A percentile compares a stretch with the other conserved stretches of the same genome.
Conservation (phyloP, 2,888 invertebrate genomes). For the Criorhina ranunculi region DNA sequence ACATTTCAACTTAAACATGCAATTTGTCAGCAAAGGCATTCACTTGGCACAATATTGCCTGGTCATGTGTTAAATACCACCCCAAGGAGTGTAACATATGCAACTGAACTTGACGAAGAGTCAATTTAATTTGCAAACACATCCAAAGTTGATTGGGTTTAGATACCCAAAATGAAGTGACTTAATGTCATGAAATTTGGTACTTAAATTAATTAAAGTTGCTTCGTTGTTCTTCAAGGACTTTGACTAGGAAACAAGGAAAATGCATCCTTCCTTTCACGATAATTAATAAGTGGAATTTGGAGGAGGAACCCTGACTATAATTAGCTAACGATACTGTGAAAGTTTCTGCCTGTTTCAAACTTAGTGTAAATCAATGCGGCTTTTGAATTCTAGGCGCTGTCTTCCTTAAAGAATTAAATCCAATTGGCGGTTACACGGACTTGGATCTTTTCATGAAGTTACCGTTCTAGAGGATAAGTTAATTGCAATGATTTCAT, state of each 20-base stretch:
- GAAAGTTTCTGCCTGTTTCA: too few relatives aligned
- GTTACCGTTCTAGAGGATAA: too few relatives aligned
- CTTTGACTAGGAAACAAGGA: neutral
- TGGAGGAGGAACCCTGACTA: too few relatives aligned
- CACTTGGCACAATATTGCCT: constrained; percentile 19
- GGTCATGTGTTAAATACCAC: neutral
- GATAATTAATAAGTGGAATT: too few relatives aligned
- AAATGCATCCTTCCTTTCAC: too few relatives aligned
- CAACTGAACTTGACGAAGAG: constrained; percentile 7
- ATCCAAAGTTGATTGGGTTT: constrained; percentile 14
- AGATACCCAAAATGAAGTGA: constrained; percentile 15
- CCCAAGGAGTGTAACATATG: neutral
- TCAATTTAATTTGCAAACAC: constrained; percentile 28
- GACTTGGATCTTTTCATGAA: too few relatives aligned
- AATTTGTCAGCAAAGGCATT: constrained; percentile 19
- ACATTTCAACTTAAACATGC: constrained; percentile 26
- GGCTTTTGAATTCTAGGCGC: too few relatives aligned
- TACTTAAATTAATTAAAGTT: constrained; percentile 1
- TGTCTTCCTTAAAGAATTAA: too few relatives aligned
- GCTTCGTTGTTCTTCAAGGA: neutral
- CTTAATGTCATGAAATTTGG: neutral
- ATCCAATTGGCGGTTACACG: too few relatives aligned
- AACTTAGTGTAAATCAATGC: too few relatives aligned
- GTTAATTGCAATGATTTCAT: too few relatives aligned
- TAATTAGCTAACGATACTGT: too few relatives aligned